These are phyloP conservation scores for Sitophilus oryzae DNA, from an alignment of 1,140 invertebrate species.

Conservation along the genomic window DNA sequence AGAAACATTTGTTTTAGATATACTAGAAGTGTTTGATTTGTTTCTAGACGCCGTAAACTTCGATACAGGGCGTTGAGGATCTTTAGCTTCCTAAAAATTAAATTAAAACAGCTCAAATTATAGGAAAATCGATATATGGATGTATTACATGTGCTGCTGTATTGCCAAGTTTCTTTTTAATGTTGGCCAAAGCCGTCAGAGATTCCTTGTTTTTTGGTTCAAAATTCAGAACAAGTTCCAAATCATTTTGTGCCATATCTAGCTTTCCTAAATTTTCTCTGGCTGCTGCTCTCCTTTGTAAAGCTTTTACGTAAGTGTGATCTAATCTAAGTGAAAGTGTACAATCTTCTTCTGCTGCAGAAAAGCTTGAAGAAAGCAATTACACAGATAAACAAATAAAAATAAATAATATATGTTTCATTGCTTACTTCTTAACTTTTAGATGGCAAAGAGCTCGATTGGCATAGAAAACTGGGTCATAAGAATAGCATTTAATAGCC, in stretches of 20 bases:
- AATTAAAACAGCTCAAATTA: no score
- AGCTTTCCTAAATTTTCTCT: conserved; percentile 57
- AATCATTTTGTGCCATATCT: conserved; percentile 60
- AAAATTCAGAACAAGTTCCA: conserved; percentile 58
- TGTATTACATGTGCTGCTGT: conserved; percentile 13
- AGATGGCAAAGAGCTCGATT: conserved; percentile 85
- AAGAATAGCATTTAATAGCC: conserved; percentile 69
- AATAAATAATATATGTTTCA: background rate
- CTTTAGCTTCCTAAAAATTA: conserved; percentile 2
- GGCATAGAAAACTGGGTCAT: conserved; percentile 76
- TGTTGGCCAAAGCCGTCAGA: conserved; percentile 51
- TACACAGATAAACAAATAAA: no score
- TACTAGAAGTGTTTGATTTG: conserved; percentile 21
- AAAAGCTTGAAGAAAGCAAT: no score
- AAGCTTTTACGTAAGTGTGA: conserved; percentile 72
- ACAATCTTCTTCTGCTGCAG: conserved; percentile 71
- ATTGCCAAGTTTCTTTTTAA: conserved; percentile 51
- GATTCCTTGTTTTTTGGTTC: conserved; percentile 67
- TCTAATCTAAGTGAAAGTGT: conserved; percentile 65
- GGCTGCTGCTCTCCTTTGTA: conserved; percentile 66
- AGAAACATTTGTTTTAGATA: conserved; percentile 3
- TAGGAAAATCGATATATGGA: no score
- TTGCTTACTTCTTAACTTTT: conserved; percentile 71
- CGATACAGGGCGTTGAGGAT: conserved; percentile 32
- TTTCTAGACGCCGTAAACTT: conserved; percentile 36